These are phyloP conservation scores for Sebastes vulpes DNA, from an alignment of 2,797 vertebrate genomes.

Conservation along the genomic window DNA sequence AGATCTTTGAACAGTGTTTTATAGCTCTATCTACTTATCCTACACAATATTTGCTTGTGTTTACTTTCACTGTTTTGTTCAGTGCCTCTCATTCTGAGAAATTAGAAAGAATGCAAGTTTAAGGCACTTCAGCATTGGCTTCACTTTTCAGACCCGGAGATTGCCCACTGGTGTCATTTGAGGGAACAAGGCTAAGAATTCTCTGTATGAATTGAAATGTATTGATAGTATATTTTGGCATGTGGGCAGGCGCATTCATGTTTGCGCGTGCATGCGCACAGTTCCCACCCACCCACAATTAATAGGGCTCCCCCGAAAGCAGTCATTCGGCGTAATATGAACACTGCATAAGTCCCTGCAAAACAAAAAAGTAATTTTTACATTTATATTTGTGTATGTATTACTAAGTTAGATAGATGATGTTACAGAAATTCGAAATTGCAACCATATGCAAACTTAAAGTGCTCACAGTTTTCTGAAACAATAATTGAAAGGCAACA, in stretches of 20 bases:
- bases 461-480: background rate
- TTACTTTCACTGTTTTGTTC: background rate
- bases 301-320: background rate
- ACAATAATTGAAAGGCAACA: background rate
- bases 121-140: no score
- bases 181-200: background rate
- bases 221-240: background rate
- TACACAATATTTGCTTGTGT: background rate
- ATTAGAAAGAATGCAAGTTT: background rate
- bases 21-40: background rate
- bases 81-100: background rate
- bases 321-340: background rate
- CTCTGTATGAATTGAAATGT: background rate
- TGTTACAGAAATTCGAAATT: background rate
- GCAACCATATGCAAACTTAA: background rate
- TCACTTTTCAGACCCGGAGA: no score
- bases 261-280: background rate
- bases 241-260: background rate
- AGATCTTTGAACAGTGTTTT: background rate
- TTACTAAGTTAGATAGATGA: background rate
- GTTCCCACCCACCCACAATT: background rate
- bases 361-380: background rate
- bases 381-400: background rate
- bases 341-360: background rate
- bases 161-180: background rate